A percentile compares a stretch with the other conserved stretches of the same genome.
phyloP scores from a whole-genome alignment of 1,140 invertebrate genomes.

The Lepidostoma basale region DNA sequence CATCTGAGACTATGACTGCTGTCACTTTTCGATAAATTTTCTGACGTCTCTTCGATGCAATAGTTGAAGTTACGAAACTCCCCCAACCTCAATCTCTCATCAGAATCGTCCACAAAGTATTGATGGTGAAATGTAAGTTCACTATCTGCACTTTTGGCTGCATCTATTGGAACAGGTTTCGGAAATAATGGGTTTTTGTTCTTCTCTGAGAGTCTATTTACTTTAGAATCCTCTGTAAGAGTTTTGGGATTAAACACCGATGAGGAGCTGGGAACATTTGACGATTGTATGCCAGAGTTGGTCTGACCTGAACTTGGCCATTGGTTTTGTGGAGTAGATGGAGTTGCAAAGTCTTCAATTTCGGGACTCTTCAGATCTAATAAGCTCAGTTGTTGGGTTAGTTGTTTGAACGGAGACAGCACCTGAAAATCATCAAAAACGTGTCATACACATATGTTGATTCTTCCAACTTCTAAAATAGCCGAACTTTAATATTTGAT shows the following conservation, averaged over 20 bases:
- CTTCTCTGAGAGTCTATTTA: background rate
- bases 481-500: too few species aligned
- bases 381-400: slow-evolving; percentile 75
- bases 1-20: background rate
- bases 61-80: slow-evolving; percentile 29
- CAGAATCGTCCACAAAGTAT: slow-evolving; percentile 25
- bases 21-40: slow-evolving; percentile 18
- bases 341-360: slow-evolving; percentile 73
- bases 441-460: too few species aligned
- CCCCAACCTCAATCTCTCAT: slow-evolving; percentile 6
- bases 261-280: slow-evolving; percentile 8
- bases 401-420: slow-evolving; percentile 74
- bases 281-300: background rate
- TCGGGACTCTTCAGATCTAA: slow-evolving; percentile 74
- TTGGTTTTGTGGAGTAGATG: slow-evolving; percentile 66
- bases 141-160: background rate
- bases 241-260: background rate
- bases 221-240: slow-evolving; percentile 5
- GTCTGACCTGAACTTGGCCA: slow-evolving; percentile 62
- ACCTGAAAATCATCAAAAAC: too few species aligned
- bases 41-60: slow-evolving; percentile 23
- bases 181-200: slow-evolving; percentile 2
- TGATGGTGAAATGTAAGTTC: slow-evolving; percentile 26
- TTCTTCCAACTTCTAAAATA: too few species aligned
- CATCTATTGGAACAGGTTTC: background rate